A percentile compares a stretch with the other conserved stretches of the same genome.
phyloP scores from a whole-genome alignment of 2,888 invertebrate genomes.

The Psylliodes chrysocephalus region DNA sequence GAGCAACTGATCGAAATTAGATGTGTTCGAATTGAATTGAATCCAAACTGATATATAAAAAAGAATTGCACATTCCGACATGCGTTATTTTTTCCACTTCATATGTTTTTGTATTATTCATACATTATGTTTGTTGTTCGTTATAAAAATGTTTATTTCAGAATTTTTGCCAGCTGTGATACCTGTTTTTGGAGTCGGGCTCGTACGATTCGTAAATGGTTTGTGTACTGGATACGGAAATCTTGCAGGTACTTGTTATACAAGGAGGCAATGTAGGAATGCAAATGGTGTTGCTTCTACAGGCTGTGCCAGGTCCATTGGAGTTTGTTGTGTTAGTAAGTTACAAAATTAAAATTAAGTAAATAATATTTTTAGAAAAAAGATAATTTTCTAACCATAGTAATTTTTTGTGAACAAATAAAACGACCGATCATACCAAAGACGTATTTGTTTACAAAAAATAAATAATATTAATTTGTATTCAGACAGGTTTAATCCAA shows the following conservation, averaged over 20 bases:
- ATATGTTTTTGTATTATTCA: too few species aligned
- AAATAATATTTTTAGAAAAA: too few species aligned
- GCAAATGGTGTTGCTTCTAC: conserved; percentile 78
- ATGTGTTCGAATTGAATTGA: too few species aligned
- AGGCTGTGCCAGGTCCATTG: conserved; percentile 76
- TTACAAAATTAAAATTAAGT: background rate
- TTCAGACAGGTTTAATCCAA: background rate
- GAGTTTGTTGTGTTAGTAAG: conserved; percentile 85
- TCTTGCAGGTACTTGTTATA: conserved; percentile 79
- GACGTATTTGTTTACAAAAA: background rate
- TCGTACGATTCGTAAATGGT: conserved; percentile 78
- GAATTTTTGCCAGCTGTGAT: conserved; percentile 30
- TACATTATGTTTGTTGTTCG: too few species aligned
- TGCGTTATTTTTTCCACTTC: too few species aligned
- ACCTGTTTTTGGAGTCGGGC: conserved; percentile 59
- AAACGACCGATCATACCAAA: too few species aligned
- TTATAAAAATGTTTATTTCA: conserved; percentile 12
- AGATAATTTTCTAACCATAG: too few species aligned
- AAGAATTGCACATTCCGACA: too few species aligned
- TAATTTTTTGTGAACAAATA: background rate
- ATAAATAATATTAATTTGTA: background rate
- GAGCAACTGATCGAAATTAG: too few species aligned
- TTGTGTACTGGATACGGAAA: conserved; percentile 74
- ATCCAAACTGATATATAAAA: too few species aligned
- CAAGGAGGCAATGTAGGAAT: conserved; percentile 76